Evolutionary conservation across 1,140 invertebrate genomes (phyloP).

Genomic region (Drosophila melanogaster): Release_6_plus_ISO1_MT NT_033779.5:11109501-11110000

Average conservation of each 20-base stretch:
- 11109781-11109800: too few species aligned
- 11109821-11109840: neutral
- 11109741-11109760: neutral
- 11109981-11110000: conserved; percentile 6
- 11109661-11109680: neutral
- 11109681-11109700: neutral
- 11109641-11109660: neutral
- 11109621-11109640: neutral
- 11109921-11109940: conserved; percentile 17
- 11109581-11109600: conserved; percentile 22
- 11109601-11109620: conserved; percentile 1
- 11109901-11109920: conserved; percentile 13
- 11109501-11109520: conserved; percentile 91
- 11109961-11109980: conserved; percentile 27
- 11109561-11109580: conserved; percentile 39
- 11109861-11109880: conserved; percentile 1
- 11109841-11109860: neutral
- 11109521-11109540: neutral
- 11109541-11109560: conserved; percentile 11
- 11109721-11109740: neutral
- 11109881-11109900: conserved; percentile 25
- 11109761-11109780: neutral
- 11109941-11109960: conserved; percentile 29
- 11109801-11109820: neutral
- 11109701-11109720: too few species aligned